Evolutionary conservation across 1,140 invertebrate genomes (phyloP).

Genomic region (Drosophila ambigua): DNA sequence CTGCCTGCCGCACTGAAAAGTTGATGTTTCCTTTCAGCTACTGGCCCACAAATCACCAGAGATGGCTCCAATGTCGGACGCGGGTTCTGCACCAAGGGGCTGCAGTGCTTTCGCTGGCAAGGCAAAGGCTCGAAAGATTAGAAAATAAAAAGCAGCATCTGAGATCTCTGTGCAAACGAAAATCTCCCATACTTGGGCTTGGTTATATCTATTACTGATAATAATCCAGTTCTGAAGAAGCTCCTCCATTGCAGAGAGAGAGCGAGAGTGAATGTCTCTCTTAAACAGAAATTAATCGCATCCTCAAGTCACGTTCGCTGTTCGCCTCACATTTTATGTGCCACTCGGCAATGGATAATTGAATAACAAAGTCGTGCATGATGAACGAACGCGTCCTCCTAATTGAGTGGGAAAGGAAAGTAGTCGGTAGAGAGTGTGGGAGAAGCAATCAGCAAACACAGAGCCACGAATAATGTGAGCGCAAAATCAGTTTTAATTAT

Average conservation of each 20-base stretch:
- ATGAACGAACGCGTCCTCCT: constrained; percentile 20
- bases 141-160: no score
- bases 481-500: constrained; percentile 76
- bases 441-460: constrained; percentile 6
- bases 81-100: constrained; percentile 1
- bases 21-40: constrained; percentile 29
- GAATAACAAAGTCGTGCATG: constrained; percentile 65
- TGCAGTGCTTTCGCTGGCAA: constrained; percentile 6
- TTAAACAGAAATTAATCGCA: neutral
- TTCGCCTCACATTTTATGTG: constrained; percentile 45
- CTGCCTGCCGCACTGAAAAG: constrained; percentile 25
- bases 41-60: constrained; percentile 13
- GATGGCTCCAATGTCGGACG: constrained; percentile 2
- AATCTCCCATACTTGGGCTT: no score
- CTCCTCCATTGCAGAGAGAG: no score
- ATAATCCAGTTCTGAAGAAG: no score
- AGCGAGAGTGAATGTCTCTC: no score
- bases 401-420: constrained; percentile 37
- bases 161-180: no score
- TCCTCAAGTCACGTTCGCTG: constrained; percentile 52
- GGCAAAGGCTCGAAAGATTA: no score
- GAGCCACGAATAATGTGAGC: constrained; percentile 52
- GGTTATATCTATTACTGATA: no score
- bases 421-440: neutral
- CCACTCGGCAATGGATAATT: constrained; percentile 59